phyloP scores from a whole-genome alignment of 2,888 invertebrate genomes.

The Hesperia comma region DNA sequence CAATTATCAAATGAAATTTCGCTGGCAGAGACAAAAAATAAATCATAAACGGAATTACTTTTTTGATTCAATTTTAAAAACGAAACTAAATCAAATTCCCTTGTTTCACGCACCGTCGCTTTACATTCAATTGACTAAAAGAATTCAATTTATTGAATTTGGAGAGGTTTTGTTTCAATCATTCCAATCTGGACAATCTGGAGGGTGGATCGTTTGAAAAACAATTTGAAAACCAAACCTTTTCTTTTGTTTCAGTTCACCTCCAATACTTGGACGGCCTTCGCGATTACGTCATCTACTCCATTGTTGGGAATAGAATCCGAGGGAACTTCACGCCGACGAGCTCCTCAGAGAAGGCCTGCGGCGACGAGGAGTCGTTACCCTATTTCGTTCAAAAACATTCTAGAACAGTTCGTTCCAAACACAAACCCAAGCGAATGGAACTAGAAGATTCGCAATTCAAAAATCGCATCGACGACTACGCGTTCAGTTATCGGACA shows the following conservation, averaged over 20 bases:
- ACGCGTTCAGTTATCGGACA: conserved; percentile 48
- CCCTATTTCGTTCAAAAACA: conserved; percentile 73
- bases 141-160: conserved; percentile 22
- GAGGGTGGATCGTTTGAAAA: neutral
- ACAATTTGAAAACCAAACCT: conserved; percentile 8
- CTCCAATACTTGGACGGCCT: conserved; percentile 66
- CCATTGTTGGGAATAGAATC: conserved; percentile 66
- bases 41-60: neutral
- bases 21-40: no score
- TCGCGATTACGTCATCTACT: conserved; percentile 72
- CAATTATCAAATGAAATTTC: no score
- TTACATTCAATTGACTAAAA: conserved; percentile 20
- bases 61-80: neutral
- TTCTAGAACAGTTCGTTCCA: conserved; percentile 59
- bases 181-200: neutral
- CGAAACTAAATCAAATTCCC: conserved; percentile 13
- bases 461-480: conserved; percentile 41
- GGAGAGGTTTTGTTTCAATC: conserved; percentile 8
- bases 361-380: conserved; percentile 60
- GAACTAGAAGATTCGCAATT: conserved; percentile 30
- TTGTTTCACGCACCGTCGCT: conserved; percentile 3
- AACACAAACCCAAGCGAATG: conserved; percentile 54
- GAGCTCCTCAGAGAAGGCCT: conserved; percentile 63
- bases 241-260: conserved; percentile 62
- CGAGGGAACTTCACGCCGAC: conserved; percentile 78